Conservation (phyloP, 2,888 invertebrate species). For the Aphrophora alni region DNA sequence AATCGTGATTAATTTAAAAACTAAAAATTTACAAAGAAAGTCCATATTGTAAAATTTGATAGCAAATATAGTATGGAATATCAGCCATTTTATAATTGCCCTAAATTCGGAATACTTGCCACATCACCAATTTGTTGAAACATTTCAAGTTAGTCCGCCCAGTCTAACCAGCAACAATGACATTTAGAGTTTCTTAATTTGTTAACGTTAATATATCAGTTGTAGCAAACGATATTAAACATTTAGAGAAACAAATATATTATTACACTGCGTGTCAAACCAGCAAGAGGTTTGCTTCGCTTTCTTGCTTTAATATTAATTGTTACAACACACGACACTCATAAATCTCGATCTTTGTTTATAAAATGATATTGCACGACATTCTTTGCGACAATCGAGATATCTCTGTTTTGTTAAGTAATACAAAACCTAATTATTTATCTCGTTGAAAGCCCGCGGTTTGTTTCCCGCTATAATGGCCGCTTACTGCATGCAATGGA, state of each 20-base stretch:
- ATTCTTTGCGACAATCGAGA: constrained; percentile 4
- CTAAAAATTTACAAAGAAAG: too few species aligned
- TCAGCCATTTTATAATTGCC: too few species aligned
- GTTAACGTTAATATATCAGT: not conserved
- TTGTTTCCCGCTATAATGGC: constrained; percentile 15
- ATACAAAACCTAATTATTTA: constrained; percentile 23
- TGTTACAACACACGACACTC: not conserved
- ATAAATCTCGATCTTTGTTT: not conserved
- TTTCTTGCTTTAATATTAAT: not conserved
- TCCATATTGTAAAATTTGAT: too few species aligned
- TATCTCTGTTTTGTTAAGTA: constrained; percentile 11
- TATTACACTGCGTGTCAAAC: not conserved
- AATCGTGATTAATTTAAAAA: too few species aligned
- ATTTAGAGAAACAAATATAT: not conserved
- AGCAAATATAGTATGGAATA: too few species aligned
- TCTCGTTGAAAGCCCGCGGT: not conserved
- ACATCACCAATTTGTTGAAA: too few species aligned
- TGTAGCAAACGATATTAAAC: not conserved
- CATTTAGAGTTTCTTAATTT: too few species aligned
- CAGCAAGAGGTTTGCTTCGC: not conserved
- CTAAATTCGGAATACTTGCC: too few species aligned
- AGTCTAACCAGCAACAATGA: too few species aligned
- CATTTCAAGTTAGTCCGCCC: too few species aligned
- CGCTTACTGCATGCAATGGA: not conserved
- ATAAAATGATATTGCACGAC: not conserved